Evolutionary conservation across 1,140 invertebrate species (phyloP).

Genomic region (Magallana ariakensis): DNA sequence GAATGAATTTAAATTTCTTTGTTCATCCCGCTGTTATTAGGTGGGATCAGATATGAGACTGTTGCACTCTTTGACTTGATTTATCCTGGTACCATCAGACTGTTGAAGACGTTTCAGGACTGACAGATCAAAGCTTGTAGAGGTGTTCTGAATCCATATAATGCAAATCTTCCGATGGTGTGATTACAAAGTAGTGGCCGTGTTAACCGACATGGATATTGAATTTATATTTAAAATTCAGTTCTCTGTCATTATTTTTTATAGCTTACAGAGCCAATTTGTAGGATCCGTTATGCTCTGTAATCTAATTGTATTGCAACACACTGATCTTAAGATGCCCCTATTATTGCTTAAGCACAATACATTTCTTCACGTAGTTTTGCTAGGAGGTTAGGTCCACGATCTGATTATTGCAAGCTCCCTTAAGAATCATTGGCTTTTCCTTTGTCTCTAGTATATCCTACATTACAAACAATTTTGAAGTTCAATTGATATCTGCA

Average conservation of each 20-base stretch:
- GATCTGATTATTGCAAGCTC: constrained; percentile 5
- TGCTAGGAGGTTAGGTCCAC: not conserved
- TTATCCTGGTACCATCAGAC: not conserved
- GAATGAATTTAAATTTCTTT: no score
- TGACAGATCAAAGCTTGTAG: constrained; percentile 1
- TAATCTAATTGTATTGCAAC: constrained; percentile 30
- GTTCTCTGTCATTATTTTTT: constrained; percentile 22
- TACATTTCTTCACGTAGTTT: constrained; percentile 24
- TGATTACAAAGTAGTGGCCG: not conserved
- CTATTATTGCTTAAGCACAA: not conserved
- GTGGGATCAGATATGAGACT: not conserved
- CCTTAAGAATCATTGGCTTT: constrained; percentile 1
- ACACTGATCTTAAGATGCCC: constrained; percentile 11
- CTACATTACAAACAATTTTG: constrained; percentile 16
- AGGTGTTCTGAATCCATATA: not conserved
- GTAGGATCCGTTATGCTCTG: not conserved
- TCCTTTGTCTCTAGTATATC: constrained; percentile 18
- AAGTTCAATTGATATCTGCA: constrained; percentile 29
- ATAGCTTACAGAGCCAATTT: not conserved
- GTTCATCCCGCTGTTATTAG: no score
- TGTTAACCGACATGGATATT: not conserved
- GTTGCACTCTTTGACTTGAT: not conserved
- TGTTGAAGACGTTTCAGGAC: not conserved
- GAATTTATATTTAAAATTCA: constrained; percentile 34
- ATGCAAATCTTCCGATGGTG: not conserved